A percentile compares a stretch with the other conserved stretches of the same genome.
Conservation (phyloP, 2,113 vertebrate species). For the Pica pica region DNA sequence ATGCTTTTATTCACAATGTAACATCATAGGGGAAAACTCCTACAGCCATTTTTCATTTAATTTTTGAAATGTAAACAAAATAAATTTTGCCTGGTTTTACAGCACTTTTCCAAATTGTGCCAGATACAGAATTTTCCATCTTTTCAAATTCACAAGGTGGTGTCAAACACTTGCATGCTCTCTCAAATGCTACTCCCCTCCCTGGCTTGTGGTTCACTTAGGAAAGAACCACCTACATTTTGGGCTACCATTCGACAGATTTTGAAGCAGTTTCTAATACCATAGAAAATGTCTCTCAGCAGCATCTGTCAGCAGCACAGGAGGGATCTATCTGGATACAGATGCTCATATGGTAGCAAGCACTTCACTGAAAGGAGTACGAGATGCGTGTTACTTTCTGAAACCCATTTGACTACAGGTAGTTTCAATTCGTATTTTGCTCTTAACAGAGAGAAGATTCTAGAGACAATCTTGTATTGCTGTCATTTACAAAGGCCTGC, state of each 20-base stretch:
- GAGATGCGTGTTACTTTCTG: neutral
- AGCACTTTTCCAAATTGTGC: neutral
- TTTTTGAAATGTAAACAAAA: constrained; percentile 34
- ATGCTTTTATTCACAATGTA: neutral
- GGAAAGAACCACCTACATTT: constrained; percentile 16
- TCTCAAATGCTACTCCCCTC: constrained; percentile 1
- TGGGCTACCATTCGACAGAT: neutral
- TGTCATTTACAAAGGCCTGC: neutral
- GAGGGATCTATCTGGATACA: neutral
- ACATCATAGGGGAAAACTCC: neutral
- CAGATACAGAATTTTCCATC: neutral
- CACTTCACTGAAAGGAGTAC: neutral
- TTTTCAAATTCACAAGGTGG: neutral
- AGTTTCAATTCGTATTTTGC: neutral
- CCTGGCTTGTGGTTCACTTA: neutral
- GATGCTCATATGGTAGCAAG: neutral
- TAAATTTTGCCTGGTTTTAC: neutral
- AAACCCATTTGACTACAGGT: neutral
- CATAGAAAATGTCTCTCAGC: neutral
- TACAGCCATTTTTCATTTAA: neutral
- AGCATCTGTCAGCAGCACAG: neutral
- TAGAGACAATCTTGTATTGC: neutral
- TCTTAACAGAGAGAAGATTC: neutral
- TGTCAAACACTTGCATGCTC: neutral
- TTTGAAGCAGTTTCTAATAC: neutral